These are phyloP conservation scores for Herminia tarsipennalis DNA, from an alignment of 2,888 invertebrate genomes.

Conservation along the genomic window DNA sequence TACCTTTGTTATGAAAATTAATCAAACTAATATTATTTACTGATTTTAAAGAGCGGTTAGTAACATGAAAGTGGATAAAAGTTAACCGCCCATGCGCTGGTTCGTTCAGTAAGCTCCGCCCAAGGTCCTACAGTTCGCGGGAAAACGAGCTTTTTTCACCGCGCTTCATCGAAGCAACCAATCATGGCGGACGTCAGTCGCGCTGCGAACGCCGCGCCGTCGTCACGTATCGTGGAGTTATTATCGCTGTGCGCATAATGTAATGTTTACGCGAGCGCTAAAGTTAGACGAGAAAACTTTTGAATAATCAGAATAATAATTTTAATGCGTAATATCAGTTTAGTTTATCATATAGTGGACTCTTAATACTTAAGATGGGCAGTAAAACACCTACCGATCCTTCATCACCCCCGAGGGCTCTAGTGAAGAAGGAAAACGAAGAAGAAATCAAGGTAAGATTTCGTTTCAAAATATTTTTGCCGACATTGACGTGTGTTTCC, in stretches of 20 bases:
- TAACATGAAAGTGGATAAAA: slow-evolving; percentile 30
- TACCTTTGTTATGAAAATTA: too few relatives aligned
- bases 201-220: slow-evolving; percentile 57
- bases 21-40: too few relatives aligned
- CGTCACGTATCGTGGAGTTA: slow-evolving; percentile 29
- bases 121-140: slow-evolving; percentile 58
- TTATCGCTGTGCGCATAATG: slow-evolving; percentile 33
- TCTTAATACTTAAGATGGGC: slow-evolving; percentile 71
- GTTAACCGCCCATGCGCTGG: slow-evolving; percentile 54
- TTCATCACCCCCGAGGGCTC: slow-evolving; percentile 69
- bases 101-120: slow-evolving; percentile 69
- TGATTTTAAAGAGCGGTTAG: not conserved
- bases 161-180: slow-evolving; percentile 41
- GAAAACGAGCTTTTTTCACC: slow-evolving; percentile 64
- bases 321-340: slow-evolving; percentile 35
- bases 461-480: slow-evolving; percentile 46
- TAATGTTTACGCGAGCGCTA: slow-evolving; percentile 74
- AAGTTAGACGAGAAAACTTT: slow-evolving; percentile 62
- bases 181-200: slow-evolving; percentile 60
- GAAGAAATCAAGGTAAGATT: slow-evolving; percentile 91
- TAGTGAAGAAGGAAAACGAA: slow-evolving; percentile 89
- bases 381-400: slow-evolving; percentile 76
- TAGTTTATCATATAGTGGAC: slow-evolving; percentile 44
- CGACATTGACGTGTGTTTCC: slow-evolving; percentile 63
- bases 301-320: slow-evolving; percentile 44